phyloP scores from a whole-genome alignment of 2,113 vertebrate genomes.

The Cygnus buccinator region DNA sequence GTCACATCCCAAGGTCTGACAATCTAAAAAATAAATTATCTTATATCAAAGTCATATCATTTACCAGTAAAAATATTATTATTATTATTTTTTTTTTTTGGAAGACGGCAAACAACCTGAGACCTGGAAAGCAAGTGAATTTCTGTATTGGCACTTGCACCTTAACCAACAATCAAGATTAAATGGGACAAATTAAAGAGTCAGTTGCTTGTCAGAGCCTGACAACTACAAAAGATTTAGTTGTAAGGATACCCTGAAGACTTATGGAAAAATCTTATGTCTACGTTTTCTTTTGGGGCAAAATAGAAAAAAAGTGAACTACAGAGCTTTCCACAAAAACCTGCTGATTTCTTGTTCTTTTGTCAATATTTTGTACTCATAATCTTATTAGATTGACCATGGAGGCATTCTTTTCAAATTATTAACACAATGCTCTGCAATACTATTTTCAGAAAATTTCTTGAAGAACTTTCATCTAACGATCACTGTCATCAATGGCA shows the following conservation, averaged over 20 bases:
- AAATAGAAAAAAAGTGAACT: neutral
- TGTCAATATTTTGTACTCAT: neutral
- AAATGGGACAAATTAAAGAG: neutral
- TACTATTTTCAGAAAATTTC: neutral
- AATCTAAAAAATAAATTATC: neutral
- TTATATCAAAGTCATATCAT: accelerated
- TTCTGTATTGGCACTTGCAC: neutral
- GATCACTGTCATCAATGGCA: neutral
- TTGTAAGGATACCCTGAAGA: neutral
- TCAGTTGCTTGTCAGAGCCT: neutral
- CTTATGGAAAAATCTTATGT: accelerated
- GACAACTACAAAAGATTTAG: neutral
- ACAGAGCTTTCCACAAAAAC: neutral
- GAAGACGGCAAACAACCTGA: neutral
- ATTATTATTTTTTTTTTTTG: neutral
- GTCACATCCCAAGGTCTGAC: neutral
- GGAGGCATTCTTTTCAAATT: neutral
- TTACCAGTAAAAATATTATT: neutral
- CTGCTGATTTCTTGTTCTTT: accelerated
- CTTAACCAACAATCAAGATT: neutral
- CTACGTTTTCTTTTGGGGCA: neutral
- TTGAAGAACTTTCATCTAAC: neutral
- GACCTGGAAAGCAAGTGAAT: accelerated
- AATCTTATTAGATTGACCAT: neutral
- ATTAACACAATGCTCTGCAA: accelerated